Evolutionary conservation across 2,888 invertebrate species (phyloP).

Genomic region (Drosophila percnosoma): DNA sequence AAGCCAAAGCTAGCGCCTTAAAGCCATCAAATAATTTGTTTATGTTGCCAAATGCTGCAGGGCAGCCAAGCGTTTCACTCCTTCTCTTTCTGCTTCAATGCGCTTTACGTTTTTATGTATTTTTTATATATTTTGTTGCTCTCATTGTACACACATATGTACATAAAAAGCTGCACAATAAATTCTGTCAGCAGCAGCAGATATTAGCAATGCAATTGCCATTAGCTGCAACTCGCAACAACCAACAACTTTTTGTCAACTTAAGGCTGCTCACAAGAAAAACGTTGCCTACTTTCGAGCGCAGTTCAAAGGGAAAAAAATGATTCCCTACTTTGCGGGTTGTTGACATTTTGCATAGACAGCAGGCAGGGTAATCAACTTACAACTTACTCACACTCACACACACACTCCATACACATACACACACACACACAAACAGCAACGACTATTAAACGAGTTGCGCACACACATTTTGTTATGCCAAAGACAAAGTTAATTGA

Average conservation of each 20-base stretch:
- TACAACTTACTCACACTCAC: conserved; percentile 12
- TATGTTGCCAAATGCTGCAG: conserved; percentile 67
- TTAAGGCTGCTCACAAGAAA: conserved; percentile 16
- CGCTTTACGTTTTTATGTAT: neutral
- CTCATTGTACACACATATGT: conserved; percentile 25
- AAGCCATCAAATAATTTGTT: conserved; percentile 78
- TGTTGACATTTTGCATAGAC: conserved; percentile 3
- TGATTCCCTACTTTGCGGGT: conserved; percentile 21
- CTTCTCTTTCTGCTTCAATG: neutral
- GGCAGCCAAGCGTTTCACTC: conserved; percentile 10
- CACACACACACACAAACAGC: conserved; percentile 1
- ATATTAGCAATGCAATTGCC: conserved; percentile 12
- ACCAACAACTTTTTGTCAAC: conserved; percentile 5
- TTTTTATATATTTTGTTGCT: conserved; percentile 1
- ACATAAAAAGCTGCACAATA: conserved; percentile 16
- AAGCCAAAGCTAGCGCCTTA: conserved; percentile 41
- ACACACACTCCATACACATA: neutral
- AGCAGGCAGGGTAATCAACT: conserved; percentile 45
- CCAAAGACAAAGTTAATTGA: conserved; percentile 79
- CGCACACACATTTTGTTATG: conserved; percentile 66
- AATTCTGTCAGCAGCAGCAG: conserved; percentile 18
- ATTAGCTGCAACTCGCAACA: conserved; percentile 3
- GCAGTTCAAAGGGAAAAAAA: neutral
- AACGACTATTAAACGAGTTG: conserved; percentile 71
- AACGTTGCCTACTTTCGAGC: conserved; percentile 33